Conservation (phyloP, 2,888 invertebrate species). For the Cataglyphis albicans region DNA sequence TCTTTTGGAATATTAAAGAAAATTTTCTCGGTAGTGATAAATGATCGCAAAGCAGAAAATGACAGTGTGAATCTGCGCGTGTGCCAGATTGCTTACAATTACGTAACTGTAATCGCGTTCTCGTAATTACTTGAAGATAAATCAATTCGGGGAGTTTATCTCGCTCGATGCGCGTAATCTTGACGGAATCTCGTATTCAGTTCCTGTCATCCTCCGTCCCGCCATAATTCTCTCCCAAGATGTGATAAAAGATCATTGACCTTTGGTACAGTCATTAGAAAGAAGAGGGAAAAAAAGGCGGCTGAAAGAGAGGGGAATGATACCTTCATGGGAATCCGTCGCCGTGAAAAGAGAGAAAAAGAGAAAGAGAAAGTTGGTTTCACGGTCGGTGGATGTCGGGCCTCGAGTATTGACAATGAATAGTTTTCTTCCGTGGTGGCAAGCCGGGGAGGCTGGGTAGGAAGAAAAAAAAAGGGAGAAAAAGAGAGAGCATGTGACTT, state of each 20-base stretch:
- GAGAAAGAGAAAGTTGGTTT: slow-evolving; percentile 66
- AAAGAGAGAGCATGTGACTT: slow-evolving; percentile 48
- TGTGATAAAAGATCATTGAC: slow-evolving; percentile 69
- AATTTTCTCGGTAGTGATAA: slow-evolving; percentile 6
- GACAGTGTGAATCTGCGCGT: background rate
- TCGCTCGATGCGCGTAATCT: slow-evolving; percentile 33
- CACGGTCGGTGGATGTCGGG: slow-evolving; percentile 69
- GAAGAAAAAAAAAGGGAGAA: slow-evolving; percentile 26
- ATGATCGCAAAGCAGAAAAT: slow-evolving; percentile 10
- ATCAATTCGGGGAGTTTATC: slow-evolving; percentile 49
- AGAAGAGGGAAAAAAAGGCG: slow-evolving; percentile 42
- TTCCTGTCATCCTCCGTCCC: slow-evolving; percentile 1
- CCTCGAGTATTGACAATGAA: slow-evolving; percentile 76
- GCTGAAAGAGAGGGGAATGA: slow-evolving; percentile 50
- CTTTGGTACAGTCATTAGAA: slow-evolving; percentile 65
- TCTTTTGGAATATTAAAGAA: background rate
- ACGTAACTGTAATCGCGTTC: slow-evolving; percentile 41
- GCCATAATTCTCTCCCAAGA: slow-evolving; percentile 21
- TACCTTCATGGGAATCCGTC: slow-evolving; percentile 64
- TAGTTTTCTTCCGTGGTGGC: slow-evolving; percentile 74
- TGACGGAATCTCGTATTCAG: slow-evolving; percentile 22
- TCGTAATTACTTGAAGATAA: slow-evolving; percentile 49
- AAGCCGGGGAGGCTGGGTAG: slow-evolving; percentile 60
- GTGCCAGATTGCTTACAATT: slow-evolving; percentile 40
- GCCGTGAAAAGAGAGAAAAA: slow-evolving; percentile 64